phyloP scores from a whole-genome alignment of 2,888 invertebrate genomes.

The Rhagium mordax region DNA sequence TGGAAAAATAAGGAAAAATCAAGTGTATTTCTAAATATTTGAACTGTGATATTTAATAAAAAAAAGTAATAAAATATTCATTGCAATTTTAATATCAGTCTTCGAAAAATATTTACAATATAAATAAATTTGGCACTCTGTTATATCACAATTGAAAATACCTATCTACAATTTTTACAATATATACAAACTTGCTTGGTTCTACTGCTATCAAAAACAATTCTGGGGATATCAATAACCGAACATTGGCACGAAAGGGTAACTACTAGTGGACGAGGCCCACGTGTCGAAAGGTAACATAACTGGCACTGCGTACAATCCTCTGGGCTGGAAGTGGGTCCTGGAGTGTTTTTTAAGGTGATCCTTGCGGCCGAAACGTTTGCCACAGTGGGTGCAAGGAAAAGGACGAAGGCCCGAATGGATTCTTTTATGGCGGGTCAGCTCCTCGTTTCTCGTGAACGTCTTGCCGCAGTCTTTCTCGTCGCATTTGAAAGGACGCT shows the following conservation, averaged over 20 bases:
- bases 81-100: constrained; percentile 23
- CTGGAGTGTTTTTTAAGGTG: constrained; percentile 95
- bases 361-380: constrained; percentile 94
- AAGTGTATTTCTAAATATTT: too few species aligned
- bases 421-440: constrained; percentile 92
- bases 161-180: constrained; percentile 30
- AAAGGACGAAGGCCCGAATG: constrained; percentile 91
- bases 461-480: constrained; percentile 89
- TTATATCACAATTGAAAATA: constrained; percentile 36
- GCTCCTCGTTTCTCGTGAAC: constrained; percentile 92
- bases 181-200: constrained; percentile 19
- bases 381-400: constrained; percentile 90
- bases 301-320: constrained; percentile 70
- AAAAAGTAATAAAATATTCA: constrained; percentile 21
- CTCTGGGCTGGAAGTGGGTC: constrained; percentile 80
- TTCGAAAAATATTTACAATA: constrained; percentile 33
- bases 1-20: too few species aligned
- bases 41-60: too few species aligned
- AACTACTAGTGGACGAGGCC: constrained; percentile 56
- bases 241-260: constrained; percentile 59
- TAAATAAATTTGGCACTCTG: constrained; percentile 38
- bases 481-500: constrained; percentile 91
- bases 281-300: constrained; percentile 68
- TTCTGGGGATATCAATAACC: constrained; percentile 51
- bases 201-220: too few species aligned